Conservation (phyloP, 2,888 invertebrate genomes). For the Hypomecis punctinalis region DNA sequence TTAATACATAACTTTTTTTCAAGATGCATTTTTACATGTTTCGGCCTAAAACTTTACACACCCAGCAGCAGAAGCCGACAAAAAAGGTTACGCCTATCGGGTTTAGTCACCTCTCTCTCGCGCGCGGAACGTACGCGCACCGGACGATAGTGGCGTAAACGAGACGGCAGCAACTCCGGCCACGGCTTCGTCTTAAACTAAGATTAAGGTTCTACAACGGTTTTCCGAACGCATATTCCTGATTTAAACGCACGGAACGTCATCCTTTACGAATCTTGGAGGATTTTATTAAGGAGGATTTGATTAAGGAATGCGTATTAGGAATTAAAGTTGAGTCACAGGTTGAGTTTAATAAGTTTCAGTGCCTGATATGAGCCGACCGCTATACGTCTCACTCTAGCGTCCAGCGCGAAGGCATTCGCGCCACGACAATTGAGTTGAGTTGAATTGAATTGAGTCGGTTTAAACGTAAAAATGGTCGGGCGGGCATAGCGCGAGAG, state of each 20-base stretch:
- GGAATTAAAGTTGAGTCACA: conserved; percentile 43
- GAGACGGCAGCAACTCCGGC: conserved; percentile 69
- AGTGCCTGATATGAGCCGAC: conserved; percentile 62
- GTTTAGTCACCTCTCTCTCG: conserved; percentile 72
- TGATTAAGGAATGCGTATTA: conserved; percentile 36
- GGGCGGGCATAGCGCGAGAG: conserved; percentile 80
- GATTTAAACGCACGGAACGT: conserved; percentile 65
- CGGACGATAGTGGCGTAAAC: conserved; percentile 81
- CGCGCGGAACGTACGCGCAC: conserved; percentile 55
- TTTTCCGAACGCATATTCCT: conserved; percentile 74
- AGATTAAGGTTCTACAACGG: conserved; percentile 80
- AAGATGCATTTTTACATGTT: conserved; percentile 86
- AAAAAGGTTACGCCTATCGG: conserved; percentile 77
- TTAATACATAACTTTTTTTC: conserved; percentile 86
- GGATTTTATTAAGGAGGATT: conserved; percentile 42
- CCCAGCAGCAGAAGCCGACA: conserved; percentile 75
- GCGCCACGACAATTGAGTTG: conserved; percentile 84
- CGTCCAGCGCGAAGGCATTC: conserved; percentile 82
- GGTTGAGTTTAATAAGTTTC: conserved; percentile 54
- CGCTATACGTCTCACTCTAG: conserved; percentile 81
- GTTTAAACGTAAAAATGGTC: conserved; percentile 84
- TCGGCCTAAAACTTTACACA: conserved; percentile 85
- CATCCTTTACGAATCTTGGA: conserved; percentile 51
- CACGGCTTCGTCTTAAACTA: conserved; percentile 77
- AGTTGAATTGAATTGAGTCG: conserved; percentile 85